Evolutionary conservation across 92 coral and sea anemone species (phyloP), one percentile per base, ranked within the genome.

Genomic region (Epizoanthus illoricatus): DNA sequence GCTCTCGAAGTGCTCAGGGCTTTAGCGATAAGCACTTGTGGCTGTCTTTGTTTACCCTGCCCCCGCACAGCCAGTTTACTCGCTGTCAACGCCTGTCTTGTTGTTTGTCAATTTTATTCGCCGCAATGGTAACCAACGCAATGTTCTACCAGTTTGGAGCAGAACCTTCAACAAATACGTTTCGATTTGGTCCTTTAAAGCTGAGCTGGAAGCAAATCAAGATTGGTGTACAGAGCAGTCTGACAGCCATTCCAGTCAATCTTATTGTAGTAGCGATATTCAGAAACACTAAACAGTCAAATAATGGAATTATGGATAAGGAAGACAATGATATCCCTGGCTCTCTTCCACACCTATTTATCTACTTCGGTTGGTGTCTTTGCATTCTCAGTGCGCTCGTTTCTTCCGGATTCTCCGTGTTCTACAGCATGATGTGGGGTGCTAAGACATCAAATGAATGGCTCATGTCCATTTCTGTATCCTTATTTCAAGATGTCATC

Each of bases 351-450:
- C 80, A 68, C 45, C 71, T 72, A 74, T 90, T 75, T 62, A 45
- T 81, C 2, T 92, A 87, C 78, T 23, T 92, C 70, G 90, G 89
- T 24, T 92, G 95, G 95, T 52, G 40, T 59, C 76, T 92, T 8
- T 92, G 95, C 74, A 58, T 92, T 40, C 66, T 78, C 21, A 33
- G 65, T 13, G 80, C 89, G 15, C 8, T 82, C 2, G 69, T 74
- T 2, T 87, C 93, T 4, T 90, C 93, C 18, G 56, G 41, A 18
- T 92, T 92, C 12, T 85, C 85, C 24, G 86, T 90, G 39, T 83
- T 92, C 71, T 93, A 93, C 82, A 93, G 97, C 68, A 62, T 93
- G 67, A 75, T 88, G 56, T 93, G 97, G 97, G 97, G 97, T 2
- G 90, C 89, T 2, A 87, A 93, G 19, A 88, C 86, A 8, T 90